Percentiles rank a stretch among this genome's conserved stretches.
Conservation (phyloP, 1,140 invertebrate genomes). For the Zaprionus kolodkinae region DNA sequence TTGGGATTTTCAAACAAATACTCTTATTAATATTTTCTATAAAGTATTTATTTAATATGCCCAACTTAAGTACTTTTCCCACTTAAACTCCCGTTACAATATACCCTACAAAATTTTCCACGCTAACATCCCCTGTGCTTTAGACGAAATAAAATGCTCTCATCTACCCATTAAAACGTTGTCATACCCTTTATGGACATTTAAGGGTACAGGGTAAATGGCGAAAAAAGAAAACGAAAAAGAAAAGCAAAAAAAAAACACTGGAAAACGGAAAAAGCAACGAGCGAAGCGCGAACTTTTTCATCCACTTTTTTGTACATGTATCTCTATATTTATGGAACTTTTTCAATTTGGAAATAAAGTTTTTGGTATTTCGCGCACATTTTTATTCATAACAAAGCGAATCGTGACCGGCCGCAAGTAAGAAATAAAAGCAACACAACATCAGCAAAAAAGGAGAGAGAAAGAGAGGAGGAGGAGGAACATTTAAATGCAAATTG, state of each 20-base stretch:
- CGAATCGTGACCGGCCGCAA: slow-evolving; percentile 64
- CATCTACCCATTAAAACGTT: not conserved
- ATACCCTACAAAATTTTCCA: not conserved
- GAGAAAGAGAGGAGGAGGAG: not conserved
- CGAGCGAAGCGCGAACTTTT: slow-evolving; percentile 59
- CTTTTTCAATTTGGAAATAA: slow-evolving; percentile 83
- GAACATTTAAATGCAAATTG: slow-evolving; percentile 45
- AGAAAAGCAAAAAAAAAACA: slow-evolving; percentile 16
- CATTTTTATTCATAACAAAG: slow-evolving; percentile 81
- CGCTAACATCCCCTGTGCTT: not conserved
- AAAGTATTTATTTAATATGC: too few relatives aligned
- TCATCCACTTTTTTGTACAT: slow-evolving; percentile 47
- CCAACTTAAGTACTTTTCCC: too few relatives aligned
- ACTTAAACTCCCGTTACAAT: not conserved
- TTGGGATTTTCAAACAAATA: too few relatives aligned
- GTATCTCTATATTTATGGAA: slow-evolving; percentile 82
- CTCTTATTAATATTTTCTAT: too few relatives aligned
- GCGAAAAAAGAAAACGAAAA: not conserved
- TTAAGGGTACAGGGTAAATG: slow-evolving; percentile 2
- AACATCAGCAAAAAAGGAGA: slow-evolving; percentile 27
- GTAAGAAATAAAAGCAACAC: slow-evolving; percentile 61
- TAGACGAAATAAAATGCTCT: not conserved
- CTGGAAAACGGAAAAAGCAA: slow-evolving; percentile 26
- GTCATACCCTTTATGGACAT: slow-evolving; percentile 2
- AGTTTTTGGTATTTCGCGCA: slow-evolving; percentile 69